Conservation (phyloP, 2,888 invertebrate genomes). For the Esperia sulphurella region DNA sequence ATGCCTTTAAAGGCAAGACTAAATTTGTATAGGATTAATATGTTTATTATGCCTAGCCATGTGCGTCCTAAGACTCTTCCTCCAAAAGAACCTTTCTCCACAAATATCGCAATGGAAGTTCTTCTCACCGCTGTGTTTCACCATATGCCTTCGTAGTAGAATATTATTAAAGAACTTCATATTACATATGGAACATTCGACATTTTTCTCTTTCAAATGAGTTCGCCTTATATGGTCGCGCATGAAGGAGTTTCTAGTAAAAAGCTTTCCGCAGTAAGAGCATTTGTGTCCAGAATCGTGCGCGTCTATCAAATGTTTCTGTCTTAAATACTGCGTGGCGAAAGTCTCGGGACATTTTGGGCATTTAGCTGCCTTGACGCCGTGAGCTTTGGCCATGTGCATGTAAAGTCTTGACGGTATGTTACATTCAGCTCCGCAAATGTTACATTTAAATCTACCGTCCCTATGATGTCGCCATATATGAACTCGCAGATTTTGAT, state of each 20-base stretch:
- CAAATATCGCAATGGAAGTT: constrained; percentile 81
- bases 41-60: constrained; percentile 63
- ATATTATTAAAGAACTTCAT: constrained; percentile 72
- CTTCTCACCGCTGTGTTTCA: constrained; percentile 74
- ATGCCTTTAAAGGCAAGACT: neutral
- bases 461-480: constrained; percentile 68
- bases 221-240: constrained; percentile 61
- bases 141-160: constrained; percentile 60
- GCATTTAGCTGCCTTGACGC: constrained; percentile 67
- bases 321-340: constrained; percentile 71
- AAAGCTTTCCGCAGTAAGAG: constrained; percentile 60
- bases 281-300: constrained; percentile 69
- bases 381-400: constrained; percentile 70
- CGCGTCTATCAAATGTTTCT: constrained; percentile 76
- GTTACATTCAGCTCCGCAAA: constrained; percentile 62
- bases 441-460: constrained; percentile 60
- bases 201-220: constrained; percentile 68
- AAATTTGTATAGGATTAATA: constrained; percentile 29
- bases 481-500: constrained; percentile 66
- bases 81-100: constrained; percentile 79
- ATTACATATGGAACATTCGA: constrained; percentile 62
- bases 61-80: constrained; percentile 81
- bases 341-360: constrained; percentile 66
- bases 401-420: constrained; percentile 68
- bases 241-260: constrained; percentile 63